Base-by-base conservation (phyloP, 2,888 invertebrate species). In the Himalopsyche kuldschensis region DNA sequence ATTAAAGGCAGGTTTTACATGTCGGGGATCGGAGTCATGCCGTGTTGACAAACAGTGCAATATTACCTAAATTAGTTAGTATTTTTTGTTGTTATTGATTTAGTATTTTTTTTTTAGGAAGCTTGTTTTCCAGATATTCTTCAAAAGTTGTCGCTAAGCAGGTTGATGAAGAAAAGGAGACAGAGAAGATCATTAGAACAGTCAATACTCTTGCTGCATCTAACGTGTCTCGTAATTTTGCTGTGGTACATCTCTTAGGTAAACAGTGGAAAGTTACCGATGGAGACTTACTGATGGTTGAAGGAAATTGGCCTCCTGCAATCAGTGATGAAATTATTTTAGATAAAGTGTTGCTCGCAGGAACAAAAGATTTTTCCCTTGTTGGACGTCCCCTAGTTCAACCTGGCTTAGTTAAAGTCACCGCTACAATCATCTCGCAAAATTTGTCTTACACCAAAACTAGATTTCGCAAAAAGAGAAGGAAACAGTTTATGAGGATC, bases 261-360 rank as follows among this genome's bases (percentile, higher is more conserved):
- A 96, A 95, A 89, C 97, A 97, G 88, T 96, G 95, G 90, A 95
- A 97, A 90, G 92, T 98, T 0, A 97, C 97, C 0, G 92, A 94
- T 83, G 97, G 96, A n/a, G 98, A 98, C 90, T 91, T 97, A 3
- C 92, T 98, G 35, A 92, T 97, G 0, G 91, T 97, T 0, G 95
- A 96, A 90, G 96, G 96, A 0, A 94, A 94, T 88, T 97, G 97
- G 96, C 95, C 96, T 41, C 97, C 97, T 1, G 94, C 93, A 80
- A 92, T 94, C 82, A 96, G 97, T 0, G 97, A 97, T 88, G 90
- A 94, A 89, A 93, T 98, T 80, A 94, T 93, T 85, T 90, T 97
- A 77, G 96, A 97, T 87, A 98, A 98, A 91, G 96, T 97, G 3
- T 88, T 98, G 78, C 88, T 97, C 30, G 95, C 96, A 3, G 98